Conservation (phyloP, 2,113 vertebrate genomes). For the Ceyx cyanopectus region DNA sequence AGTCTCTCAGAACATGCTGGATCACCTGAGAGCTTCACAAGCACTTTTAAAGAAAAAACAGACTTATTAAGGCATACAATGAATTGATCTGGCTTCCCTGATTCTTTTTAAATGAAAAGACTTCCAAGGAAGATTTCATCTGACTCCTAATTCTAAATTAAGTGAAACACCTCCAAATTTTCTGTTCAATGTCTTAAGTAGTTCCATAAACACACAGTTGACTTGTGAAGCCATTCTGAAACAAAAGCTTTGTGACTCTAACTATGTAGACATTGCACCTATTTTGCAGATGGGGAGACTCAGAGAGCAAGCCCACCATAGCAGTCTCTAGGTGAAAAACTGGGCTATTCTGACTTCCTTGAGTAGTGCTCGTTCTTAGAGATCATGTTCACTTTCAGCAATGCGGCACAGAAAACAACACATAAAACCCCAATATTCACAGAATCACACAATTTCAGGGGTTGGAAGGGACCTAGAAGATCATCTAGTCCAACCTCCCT, state of each 20-base stretch:
- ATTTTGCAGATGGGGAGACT: background rate
- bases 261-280: background rate
- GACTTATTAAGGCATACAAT: background rate
- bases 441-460: no score
- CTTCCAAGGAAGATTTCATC: background rate
- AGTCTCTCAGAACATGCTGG: rapidly evolving
- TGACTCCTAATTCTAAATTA: background rate
- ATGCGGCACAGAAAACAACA: background rate
- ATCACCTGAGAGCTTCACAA: background rate
- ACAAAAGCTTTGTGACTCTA: background rate
- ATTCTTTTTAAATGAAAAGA: background rate
- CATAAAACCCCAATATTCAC: background rate
- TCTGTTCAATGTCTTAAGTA: background rate
- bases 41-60: background rate
- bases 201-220: background rate
- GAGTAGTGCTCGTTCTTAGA: background rate
- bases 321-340: background rate
- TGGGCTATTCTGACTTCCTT: background rate
- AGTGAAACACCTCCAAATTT: background rate
- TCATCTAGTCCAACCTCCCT: no score
- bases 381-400: background rate
- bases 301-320: background rate
- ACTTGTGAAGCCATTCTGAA: background rate
- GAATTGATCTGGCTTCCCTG: background rate
- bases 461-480: no score